A percentile compares a stretch with the other conserved stretches of the same genome.
These are phyloP conservation scores for Lagodon rhomboides DNA, from an alignment of 2,797 vertebrate genomes.

Conservation along the genomic window DNA sequence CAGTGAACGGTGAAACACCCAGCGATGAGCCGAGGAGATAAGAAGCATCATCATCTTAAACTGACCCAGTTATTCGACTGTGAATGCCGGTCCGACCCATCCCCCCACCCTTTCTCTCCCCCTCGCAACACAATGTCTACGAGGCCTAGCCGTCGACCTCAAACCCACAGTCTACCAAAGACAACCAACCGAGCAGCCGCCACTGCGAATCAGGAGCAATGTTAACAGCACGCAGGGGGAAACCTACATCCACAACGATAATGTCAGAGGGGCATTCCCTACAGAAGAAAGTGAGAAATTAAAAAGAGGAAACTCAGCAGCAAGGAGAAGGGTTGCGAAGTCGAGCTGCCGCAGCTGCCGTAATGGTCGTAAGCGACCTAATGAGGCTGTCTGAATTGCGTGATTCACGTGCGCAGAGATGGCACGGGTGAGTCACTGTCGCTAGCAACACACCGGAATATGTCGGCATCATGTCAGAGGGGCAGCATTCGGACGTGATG, in stretches of 20 bases:
- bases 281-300: slow-evolving; percentile 24
- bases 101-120: slow-evolving; percentile 29
- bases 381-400: slow-evolving; percentile 22
- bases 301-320: slow-evolving; percentile 7
- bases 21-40: slow-evolving; percentile 76
- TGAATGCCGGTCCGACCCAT: slow-evolving; percentile 64
- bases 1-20: slow-evolving; percentile 66
- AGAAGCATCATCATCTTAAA: slow-evolving; percentile 77
- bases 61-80: slow-evolving; percentile 86
- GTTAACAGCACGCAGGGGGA: slow-evolving; percentile 48
- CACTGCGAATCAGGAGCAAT: slow-evolving; percentile 52
- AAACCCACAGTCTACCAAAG: slow-evolving; percentile 49
- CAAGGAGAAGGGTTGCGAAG: slow-evolving; percentile 4
- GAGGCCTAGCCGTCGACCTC: slow-evolving; percentile 34
- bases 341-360: slow-evolving; percentile 8
- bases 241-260: slow-evolving; percentile 34
- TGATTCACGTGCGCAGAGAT: slow-evolving; percentile 38
- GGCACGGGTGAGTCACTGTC: slow-evolving; percentile 33
- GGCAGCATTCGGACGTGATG: slow-evolving; percentile 55
- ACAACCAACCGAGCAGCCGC: slow-evolving; percentile 46
- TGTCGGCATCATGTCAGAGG: slow-evolving; percentile 37
- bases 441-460: slow-evolving; percentile 35
- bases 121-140: slow-evolving; percentile 29
- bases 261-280: slow-evolving; percentile 58
- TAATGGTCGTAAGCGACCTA: slow-evolving; percentile 27